Conservation (phyloP, 2,113 vertebrate species). For the Bufo bufo region DNA sequence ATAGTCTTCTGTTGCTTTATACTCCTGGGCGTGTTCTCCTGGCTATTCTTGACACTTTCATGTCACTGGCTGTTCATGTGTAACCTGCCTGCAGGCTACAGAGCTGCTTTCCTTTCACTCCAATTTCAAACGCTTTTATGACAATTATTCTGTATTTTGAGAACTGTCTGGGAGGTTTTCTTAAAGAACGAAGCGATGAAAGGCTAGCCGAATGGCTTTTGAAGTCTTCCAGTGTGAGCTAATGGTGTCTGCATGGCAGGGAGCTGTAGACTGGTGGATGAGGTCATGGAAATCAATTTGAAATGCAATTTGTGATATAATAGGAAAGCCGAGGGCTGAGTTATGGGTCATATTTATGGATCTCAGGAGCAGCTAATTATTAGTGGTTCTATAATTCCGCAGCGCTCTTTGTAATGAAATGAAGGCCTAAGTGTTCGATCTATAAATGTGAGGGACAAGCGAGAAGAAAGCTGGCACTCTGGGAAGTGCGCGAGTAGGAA, state of each 20-base stretch:
- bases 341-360: slow-evolving; percentile 59
- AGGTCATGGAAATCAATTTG: slow-evolving; percentile 59
- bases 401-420: slow-evolving; percentile 53
- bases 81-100: slow-evolving; percentile 38
- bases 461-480: slow-evolving; percentile 27
- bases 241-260: slow-evolving; percentile 57
- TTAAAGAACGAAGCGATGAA: slow-evolving; percentile 55
- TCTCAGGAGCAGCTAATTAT: slow-evolving; percentile 57
- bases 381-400: slow-evolving; percentile 44
- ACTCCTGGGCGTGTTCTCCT: slow-evolving; percentile 14
- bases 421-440: slow-evolving; percentile 48
- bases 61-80: slow-evolving; percentile 12
- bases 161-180: slow-evolving; percentile 44
- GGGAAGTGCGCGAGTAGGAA: not conserved
- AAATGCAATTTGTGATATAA: slow-evolving; percentile 60
- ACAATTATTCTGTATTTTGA: slow-evolving; percentile 57
- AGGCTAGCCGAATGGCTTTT: slow-evolving; percentile 51
- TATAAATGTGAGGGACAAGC: slow-evolving; percentile 40
- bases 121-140: slow-evolving; percentile 55
- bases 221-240: slow-evolving; percentile 57
- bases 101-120: slow-evolving; percentile 47
- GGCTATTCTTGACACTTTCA: slow-evolving; percentile 7
- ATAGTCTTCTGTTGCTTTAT: not conserved
- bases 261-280: slow-evolving; percentile 53
- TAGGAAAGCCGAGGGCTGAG: slow-evolving; percentile 54